Base-by-base conservation (phyloP, 2,888 invertebrate genomes). In the Hydrotaea cyrtoneurina region DNA sequence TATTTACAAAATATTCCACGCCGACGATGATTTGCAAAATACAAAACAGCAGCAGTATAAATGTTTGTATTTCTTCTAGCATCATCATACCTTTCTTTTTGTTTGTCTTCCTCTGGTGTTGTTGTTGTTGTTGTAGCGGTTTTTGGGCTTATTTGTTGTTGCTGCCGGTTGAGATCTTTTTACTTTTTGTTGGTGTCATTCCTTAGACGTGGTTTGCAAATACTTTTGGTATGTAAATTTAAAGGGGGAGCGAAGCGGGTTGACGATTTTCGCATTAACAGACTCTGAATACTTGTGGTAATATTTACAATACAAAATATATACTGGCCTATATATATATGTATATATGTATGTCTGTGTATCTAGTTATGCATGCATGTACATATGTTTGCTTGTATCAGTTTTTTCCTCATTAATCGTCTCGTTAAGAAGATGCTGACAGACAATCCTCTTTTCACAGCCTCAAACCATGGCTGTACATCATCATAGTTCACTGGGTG, bases 1-100 rank as follows among this genome's bases (percentile, higher is more conserved):
- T 77, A 74, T 83, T 62, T 71, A 78, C 57, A 72, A 59, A 31
- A n/a, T 72, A 4, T 2, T 50, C 2, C 50, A 50, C n/a, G 15
- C 50, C 0, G 1, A 13, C 7, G n/a, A n/a, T 15, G 5, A 50
- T 50, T 50, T 50, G 13, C 39, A 39, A 39, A 13, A 39, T 39
- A 39, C 13, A 39, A 39, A 39, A 39, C 39, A 39, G 39, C 39
- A 39, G 39, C 39, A 39, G 39, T 39, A 39, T 31, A 31, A 7
- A 13, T 74, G 23, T n/a, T n/a, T n/a, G n/a, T n/a, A 39, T 46
- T 31, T 62, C 62, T 3, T 62, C 62, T 39, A n/a, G n/a, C 2
- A 50, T 13, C n/a, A 50, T n/a, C 66, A 15, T 66, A 66, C 66
- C 66, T 64, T n/a, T 59, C 11, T 59, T 62, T 15, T 15, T 26